These are phyloP conservation scores for Lipotes vexillifer DNA, from an alignment of 2,113 vertebrate species.

Conservation along the genomic window DNA sequence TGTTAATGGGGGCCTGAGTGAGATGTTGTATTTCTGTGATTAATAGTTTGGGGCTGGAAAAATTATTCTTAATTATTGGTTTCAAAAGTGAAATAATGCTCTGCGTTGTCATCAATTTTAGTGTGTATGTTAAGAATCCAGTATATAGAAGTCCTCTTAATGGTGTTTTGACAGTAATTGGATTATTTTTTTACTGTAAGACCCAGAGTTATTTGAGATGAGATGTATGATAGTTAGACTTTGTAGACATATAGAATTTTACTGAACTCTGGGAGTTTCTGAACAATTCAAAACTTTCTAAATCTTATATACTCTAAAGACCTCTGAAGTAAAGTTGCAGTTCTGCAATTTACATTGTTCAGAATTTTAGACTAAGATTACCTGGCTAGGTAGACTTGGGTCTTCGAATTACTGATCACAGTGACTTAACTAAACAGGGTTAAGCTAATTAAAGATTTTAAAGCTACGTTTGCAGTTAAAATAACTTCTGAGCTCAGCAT, in stretches of 20 bases:
- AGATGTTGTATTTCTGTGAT: not conserved
- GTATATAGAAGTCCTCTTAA: not conserved
- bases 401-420: conserved; percentile 14
- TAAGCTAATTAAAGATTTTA: conserved; percentile 8
- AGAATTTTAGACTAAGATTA: not conserved
- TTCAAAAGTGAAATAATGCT: conserved; percentile 4
- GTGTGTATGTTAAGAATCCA: not conserved
- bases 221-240: not conserved
- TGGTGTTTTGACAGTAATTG: not conserved
- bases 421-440: not conserved
- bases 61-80: not conserved
- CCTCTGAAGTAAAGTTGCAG: not conserved
- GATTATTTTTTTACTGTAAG: not conserved
- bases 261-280: not conserved
- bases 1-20: not conserved
- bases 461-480: not conserved
- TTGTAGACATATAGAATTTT: not conserved
- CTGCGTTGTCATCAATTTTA: not conserved
- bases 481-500: not conserved
- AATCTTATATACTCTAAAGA: not conserved
- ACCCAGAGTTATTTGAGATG: not conserved
- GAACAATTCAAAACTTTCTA: not conserved
- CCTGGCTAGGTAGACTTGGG: not conserved
- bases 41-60: not conserved
- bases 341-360: not conserved